Evolutionary conservation across 2,113 vertebrate genomes (phyloP).

Genomic region (Spermophilus dauricus): DNA sequence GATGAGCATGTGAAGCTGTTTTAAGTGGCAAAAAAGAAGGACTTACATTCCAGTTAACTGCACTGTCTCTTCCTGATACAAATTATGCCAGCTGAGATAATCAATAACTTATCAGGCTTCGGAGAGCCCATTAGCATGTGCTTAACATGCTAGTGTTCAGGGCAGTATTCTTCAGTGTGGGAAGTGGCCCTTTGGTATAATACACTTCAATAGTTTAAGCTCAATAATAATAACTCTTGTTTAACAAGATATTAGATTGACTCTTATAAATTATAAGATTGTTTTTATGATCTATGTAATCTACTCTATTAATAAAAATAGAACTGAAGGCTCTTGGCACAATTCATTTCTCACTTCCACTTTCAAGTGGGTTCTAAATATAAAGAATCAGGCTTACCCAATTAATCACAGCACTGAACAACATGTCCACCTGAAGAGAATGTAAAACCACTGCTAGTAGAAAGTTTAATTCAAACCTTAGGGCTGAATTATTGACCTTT

Average conservation of each 20-base stretch:
- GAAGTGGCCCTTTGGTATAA: conserved; percentile 65
- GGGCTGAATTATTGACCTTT: conserved; percentile 63
- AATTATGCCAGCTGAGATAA: conserved; percentile 65
- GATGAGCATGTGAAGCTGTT: conserved; percentile 68
- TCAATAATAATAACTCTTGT: conserved; percentile 71
- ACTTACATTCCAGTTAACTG: conserved; percentile 52
- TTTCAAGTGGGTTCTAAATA: conserved; percentile 80
- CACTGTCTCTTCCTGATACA: background rate
- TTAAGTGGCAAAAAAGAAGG: conserved; percentile 65
- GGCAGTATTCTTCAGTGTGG: background rate
- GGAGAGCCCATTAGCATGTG: conserved; percentile 38
- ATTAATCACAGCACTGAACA: conserved; percentile 71
- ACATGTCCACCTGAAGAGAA: conserved; percentile 74
- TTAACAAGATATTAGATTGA: conserved; percentile 63
- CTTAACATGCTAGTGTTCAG: conserved; percentile 67
- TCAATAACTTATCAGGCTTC: conserved; percentile 67
- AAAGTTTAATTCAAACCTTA: conserved; percentile 70
- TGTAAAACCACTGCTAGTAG: conserved; percentile 43
- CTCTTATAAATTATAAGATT: conserved; percentile 66
- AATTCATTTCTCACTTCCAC: conserved; percentile 79
- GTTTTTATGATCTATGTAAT: conserved; percentile 78
- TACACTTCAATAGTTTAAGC: conserved; percentile 36
- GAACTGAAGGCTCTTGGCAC: conserved; percentile 70
- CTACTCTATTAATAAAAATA: conserved; percentile 77
- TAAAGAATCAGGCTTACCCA: conserved; percentile 69